phyloP scores from a whole-genome alignment of 2,113 vertebrate species.

The Tinamus guttatus region DNA sequence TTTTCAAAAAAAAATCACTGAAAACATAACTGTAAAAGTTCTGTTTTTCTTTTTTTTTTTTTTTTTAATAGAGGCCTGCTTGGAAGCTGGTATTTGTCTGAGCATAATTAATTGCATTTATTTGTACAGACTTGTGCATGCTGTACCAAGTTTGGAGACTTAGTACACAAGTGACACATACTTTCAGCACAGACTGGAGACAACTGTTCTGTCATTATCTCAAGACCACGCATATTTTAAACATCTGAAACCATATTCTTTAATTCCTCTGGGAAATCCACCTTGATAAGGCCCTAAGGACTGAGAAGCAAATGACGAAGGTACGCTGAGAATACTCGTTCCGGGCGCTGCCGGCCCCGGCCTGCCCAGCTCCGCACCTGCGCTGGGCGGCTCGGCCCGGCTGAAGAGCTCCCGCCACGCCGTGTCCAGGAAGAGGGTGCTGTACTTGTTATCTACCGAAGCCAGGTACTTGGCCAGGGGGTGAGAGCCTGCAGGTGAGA shows the following conservation, averaged over 20 bases:
- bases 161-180: neutral
- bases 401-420: slow-evolving; percentile 95
- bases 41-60: neutral
- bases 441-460: slow-evolving; percentile 93
- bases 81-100: neutral
- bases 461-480: slow-evolving; percentile 95
- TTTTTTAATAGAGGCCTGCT: neutral
- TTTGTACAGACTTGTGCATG: neutral
- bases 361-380: slow-evolving; percentile 74
- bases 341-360: neutral
- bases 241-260: neutral
- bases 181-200: neutral
- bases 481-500: slow-evolving; percentile 84
- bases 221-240: neutral
- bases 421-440: slow-evolving; percentile 92
- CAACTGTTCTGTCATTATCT: neutral
- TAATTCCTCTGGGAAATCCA: neutral
- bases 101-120: neutral
- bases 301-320: neutral
- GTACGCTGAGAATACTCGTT: neutral
- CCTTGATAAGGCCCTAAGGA: neutral
- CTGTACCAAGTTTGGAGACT: neutral
- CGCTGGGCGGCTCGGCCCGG: slow-evolving; percentile 86
- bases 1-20: neutral
- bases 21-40: neutral